Percentiles rank a stretch among this genome's conserved stretches.
Conservation (phyloP, 2,797 vertebrate species). For the Prunella strophiata region DNA sequence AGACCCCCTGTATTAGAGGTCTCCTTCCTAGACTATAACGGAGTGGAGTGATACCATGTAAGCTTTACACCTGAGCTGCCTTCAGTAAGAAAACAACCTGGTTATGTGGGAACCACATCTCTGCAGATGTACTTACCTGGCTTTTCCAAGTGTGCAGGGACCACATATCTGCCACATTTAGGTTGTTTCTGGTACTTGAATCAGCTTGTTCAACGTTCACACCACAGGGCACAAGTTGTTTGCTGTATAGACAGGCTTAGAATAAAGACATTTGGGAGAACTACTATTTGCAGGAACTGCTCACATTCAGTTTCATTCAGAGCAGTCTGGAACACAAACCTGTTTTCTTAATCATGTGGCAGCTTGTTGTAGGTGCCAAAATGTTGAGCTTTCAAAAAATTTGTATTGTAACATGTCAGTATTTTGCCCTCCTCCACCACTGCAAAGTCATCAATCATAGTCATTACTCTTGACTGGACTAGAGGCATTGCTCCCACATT, state of each 20-base stretch:
- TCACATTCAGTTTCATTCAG: neutral
- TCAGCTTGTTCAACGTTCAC: neutral
- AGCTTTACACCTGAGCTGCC: neutral
- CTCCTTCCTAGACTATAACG: neutral
- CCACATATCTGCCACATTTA: neutral
- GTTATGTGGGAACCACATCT: neutral
- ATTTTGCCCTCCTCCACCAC: neutral
- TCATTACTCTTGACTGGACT: neutral
- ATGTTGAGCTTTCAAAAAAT: neutral
- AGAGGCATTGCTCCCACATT: neutral
- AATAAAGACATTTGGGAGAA: neutral
- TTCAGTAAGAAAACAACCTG: neutral
- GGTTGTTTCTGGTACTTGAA: neutral
- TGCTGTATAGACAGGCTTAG: neutral
- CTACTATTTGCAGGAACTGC: neutral
- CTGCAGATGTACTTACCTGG: neutral
- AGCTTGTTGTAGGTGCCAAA: neutral
- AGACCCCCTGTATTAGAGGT: neutral
- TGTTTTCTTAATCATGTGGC: neutral
- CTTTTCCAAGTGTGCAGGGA: neutral
- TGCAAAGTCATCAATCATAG: neutral
- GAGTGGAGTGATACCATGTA: neutral
- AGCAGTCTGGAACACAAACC: neutral
- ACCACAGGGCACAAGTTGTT: neutral
- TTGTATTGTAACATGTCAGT: neutral